These are phyloP conservation scores for Cairina moschata DNA, from an alignment of 2,113 vertebrate species.

Conservation along the genomic window DNA sequence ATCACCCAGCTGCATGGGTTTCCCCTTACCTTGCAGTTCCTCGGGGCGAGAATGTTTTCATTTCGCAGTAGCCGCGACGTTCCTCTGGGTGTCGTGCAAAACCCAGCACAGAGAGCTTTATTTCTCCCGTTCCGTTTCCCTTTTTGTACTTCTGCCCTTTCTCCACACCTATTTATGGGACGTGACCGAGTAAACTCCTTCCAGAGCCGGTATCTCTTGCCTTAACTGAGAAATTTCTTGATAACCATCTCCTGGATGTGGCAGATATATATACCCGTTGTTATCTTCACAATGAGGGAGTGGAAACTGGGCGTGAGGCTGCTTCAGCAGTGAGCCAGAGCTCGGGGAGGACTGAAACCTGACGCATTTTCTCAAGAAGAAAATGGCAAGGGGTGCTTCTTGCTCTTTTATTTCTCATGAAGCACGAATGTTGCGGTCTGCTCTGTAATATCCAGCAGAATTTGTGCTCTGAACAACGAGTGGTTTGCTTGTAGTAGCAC, in stretches of 20 bases:
- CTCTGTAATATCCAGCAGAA: neutral
- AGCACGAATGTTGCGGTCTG: neutral
- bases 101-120: neutral
- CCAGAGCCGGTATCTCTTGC: fast-evolving
- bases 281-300: neutral
- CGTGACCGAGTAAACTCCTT: neutral
- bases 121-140: fast-evolving
- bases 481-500: neutral
- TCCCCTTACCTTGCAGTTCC: neutral
- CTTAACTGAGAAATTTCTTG: neutral
- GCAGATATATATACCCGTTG: neutral
- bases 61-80: neutral
- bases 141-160: neutral
- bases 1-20: fast-evolving
- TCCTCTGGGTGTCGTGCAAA: slow-evolving; percentile 57
- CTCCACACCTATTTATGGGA: fast-evolving
- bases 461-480: neutral
- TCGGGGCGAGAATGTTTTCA: neutral
- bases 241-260: neutral
- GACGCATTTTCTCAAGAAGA: neutral
- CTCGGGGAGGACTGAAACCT: neutral
- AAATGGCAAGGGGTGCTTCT: neutral
- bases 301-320: neutral
- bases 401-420: neutral
- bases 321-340: neutral